Conservation (phyloP, 1,140 invertebrate genomes). For the Micrasema minimum region DNA sequence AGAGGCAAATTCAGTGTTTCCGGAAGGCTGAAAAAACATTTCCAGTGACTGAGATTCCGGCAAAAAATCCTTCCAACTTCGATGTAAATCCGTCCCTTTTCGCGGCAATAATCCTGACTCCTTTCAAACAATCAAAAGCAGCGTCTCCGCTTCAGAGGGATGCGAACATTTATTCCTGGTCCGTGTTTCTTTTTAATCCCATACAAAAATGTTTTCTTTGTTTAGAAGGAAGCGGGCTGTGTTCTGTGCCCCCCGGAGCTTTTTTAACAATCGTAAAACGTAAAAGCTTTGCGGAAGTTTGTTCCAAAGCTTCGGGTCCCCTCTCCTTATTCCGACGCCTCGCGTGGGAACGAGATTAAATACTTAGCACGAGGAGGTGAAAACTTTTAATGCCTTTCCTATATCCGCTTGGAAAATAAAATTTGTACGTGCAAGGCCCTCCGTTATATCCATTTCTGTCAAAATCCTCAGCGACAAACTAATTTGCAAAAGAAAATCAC, state of each 20-base stretch:
- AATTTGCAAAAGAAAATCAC: conserved; percentile 19
- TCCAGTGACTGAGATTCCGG: not conserved
- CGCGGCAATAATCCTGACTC: conserved; percentile 40
- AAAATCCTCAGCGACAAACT: conserved; percentile 6
- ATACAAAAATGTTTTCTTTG: conserved; percentile 51
- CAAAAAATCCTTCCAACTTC: conserved; percentile 5
- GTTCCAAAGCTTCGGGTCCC: conserved; percentile 30
- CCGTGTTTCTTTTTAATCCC: conserved; percentile 48
- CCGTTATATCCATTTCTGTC: conserved; percentile 29
- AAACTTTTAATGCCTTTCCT: conserved; percentile 52
- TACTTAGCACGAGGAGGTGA: conserved; percentile 46
- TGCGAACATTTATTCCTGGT: conserved; percentile 48
- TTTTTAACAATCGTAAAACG: conserved; percentile 50
- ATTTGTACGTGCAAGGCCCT: conserved; percentile 47
- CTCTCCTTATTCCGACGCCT: conserved; percentile 33
- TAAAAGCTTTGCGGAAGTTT: conserved; percentile 44
- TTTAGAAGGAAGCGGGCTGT: conserved; percentile 37
- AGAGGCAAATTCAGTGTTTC: conserved; percentile 21
- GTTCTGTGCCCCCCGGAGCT: conserved; percentile 37
- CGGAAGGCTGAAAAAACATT: not conserved
- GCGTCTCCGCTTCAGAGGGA: conserved; percentile 13
- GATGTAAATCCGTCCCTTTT: conserved; percentile 29
- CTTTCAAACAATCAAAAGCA: conserved; percentile 47
- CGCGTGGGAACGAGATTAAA: conserved; percentile 50
- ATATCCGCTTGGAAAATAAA: conserved; percentile 49